Conservation (phyloP, 2,888 invertebrate genomes). For the Imbricaverruca yamaguchii region DNA sequence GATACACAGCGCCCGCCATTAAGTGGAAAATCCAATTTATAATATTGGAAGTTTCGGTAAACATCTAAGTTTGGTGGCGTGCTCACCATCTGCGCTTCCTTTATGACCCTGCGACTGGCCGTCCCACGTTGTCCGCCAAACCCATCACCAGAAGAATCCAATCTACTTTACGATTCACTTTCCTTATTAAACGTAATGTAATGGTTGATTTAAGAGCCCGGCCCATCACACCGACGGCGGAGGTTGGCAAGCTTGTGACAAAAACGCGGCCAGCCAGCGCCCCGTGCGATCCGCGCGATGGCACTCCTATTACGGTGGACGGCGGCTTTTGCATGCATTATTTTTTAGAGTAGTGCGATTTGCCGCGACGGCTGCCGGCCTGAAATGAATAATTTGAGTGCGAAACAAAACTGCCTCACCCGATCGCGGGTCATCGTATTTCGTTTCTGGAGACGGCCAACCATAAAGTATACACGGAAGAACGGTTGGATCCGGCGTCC, state of each 20-base stretch:
- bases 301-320: background rate
- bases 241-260: background rate
- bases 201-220: conserved; percentile 5
- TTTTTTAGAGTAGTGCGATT: background rate
- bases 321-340: background rate
- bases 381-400: no score
- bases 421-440: no score
- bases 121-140: background rate
- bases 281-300: background rate
- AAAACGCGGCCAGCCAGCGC: background rate
- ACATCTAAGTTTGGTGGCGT: background rate
- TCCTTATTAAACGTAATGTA: conserved; percentile 21
- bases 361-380: background rate
- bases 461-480: no score
- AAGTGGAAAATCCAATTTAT: conserved; percentile 16
- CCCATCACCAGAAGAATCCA: conserved; percentile 5
- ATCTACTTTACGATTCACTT: conserved; percentile 21
- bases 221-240: background rate
- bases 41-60: conserved; percentile 10
- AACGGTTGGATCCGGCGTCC: no score
- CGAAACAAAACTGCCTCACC: no score
- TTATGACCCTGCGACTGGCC: background rate
- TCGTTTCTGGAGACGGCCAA: no score
- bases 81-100: background rate
- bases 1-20: background rate